These are phyloP conservation scores for Stichodactyla mertensii DNA, from an alignment of 64 coral and sea anemone genomes.

Conservation along the genomic window DNA sequence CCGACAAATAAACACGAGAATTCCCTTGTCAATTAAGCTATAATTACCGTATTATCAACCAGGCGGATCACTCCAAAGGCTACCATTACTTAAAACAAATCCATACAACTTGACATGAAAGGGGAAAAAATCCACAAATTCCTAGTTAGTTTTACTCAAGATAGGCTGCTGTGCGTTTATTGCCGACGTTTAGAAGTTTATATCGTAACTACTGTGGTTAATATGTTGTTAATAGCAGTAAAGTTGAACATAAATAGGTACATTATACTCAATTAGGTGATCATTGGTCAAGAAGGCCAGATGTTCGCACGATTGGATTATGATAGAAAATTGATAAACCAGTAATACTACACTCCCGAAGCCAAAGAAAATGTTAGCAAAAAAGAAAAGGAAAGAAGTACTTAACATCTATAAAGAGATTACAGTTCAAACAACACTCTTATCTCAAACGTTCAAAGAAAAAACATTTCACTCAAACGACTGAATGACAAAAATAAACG, in stretches of 20 bases:
- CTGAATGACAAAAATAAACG: background rate
- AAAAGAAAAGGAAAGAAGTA: conserved; percentile 10
- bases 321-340: background rate
- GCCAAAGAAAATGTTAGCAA: background rate
- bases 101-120: background rate
- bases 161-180: background rate
- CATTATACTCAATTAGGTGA: conserved; percentile 7
- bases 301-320: background rate
- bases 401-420: background rate
- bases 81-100: background rate
- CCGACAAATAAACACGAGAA: conserved; percentile 6
- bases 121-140: background rate
- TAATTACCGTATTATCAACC: conserved; percentile 54
- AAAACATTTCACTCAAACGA: background rate
- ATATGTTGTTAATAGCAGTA: background rate
- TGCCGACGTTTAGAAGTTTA: background rate
- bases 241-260: conserved; percentile 6
- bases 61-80: conserved; percentile 47
- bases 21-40: conserved; percentile 39
- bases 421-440: background rate
- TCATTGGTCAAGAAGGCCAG: background rate
- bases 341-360: background rate
- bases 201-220: no score
- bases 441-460: background rate
- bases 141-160: background rate